Evolutionary conservation across 2,797 vertebrate genomes (phyloP), one percentile per base, ranked within the genome.

Genomic region (Micromesistius poutassou): DNA sequence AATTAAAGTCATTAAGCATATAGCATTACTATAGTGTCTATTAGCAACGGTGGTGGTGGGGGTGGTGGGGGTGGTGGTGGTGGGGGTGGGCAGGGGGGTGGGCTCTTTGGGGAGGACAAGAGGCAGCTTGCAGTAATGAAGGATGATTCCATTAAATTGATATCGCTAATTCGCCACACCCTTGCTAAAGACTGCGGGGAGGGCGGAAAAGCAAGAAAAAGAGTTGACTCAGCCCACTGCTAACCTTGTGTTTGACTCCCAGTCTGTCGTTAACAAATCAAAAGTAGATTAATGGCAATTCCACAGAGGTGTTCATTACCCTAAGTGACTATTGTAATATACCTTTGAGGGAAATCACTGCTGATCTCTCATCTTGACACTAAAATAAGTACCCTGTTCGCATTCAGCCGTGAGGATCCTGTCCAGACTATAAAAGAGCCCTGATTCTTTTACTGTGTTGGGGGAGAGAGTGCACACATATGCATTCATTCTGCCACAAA

Each of bases 291-390:
- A 93, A 93, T 92, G 83, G 79, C 79, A 78, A 85, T 86, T 86
- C 88, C 85, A 80, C 74, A 1, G 80, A 75, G 81, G 86, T 82
- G 80, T 85, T 87, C 87, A 93, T 93, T 92, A 91, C 87, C 87
- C 85, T 91, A 93, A 94, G 91, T 92, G 93, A 92, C 84, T 90
- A 91, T 90, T 93, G 91, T 90, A 90, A 92, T 92, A 89, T 91
- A 92, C 90, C 87, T 89, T 86, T 46, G 76, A 82, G 89, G 91
- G 88, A 89, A 92, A 91, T 91, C 87, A 85, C 87, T 85, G 76
- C 28, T 74, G 80, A 87, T 89, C 88, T 84, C 86, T 91, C 84
- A 86, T 84, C 81, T 70, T 92, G 91, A 90, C 90, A 87, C 79
- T 68, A 66, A 81, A 90, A 90, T 82, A 85, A 85, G 91, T 80